Evolutionary conservation across 2,113 vertebrate species (phyloP), one percentile per base, ranked within the genome.

Genomic region (Tylochromis polylepis): DNA sequence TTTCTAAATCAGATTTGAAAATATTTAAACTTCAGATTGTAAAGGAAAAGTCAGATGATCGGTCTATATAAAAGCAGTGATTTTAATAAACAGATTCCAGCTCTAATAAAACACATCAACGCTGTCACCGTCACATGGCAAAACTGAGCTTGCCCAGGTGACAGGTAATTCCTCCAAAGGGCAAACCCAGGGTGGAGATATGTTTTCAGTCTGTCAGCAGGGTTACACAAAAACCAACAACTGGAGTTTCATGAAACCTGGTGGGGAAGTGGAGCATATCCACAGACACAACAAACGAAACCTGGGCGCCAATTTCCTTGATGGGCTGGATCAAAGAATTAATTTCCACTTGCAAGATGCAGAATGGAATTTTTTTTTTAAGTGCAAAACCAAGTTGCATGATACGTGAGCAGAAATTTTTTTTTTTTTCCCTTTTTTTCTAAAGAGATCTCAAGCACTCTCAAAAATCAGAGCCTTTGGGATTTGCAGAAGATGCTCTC

Each of bases 361-460:
- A 77, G 43, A 29, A 0, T 3, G 24, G 43, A 29, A 20, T 51
- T 75, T 75, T 27, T 55, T 55, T 75, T 20, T 11, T 51, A 49
- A 29, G 22, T 11, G 41, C 67, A 29, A 72, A 72, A 6, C 15
- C 15, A 49, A 49, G 27, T 72, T 49, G 14, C 2, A 29, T 49
- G 67, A 72, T 46, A 46, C 41, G 15, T 3, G 67, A 72, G 15
- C 3, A 4, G 9, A 27, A 49, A 18, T 10, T 11, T 6, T 18
- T 46, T 9, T 0, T 3, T 4, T n/a, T 24, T 24, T n/a, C n/a
- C n/a, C n/a, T 43, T 18, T 10, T 4, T 4, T 11, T 31, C 4
- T 67, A 4, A 43, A 72, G 8, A 11, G 38, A 72, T 27, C 2
- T 0, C 5, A 0, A 49, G 49, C 15, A 20, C 9, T 4, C 41